Percentiles rank a stretch among this genome's conserved stretches.
phyloP scores from a whole-genome alignment of 2,797 vertebrate species.

The Heliangelus exortis region DNA sequence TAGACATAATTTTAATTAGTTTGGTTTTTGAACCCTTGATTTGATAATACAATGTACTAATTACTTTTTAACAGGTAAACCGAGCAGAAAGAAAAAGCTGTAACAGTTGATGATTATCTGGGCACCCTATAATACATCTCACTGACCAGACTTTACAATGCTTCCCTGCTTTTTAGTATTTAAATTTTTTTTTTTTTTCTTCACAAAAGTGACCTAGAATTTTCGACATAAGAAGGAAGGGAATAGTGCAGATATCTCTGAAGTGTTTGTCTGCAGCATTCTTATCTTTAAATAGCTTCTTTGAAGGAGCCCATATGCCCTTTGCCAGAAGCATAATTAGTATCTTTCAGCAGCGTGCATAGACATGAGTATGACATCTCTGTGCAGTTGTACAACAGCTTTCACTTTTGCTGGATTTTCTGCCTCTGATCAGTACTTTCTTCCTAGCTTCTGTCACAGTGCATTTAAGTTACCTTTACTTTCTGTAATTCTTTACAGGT shows the following conservation, averaged over 20 bases:
- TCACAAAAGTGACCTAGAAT: slow-evolving; percentile 39
- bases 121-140: background rate
- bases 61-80: slow-evolving; percentile 25
- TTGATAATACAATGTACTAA: slow-evolving; percentile 11
- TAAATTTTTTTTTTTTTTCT: background rate
- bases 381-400: background rate
- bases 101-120: slow-evolving; percentile 1
- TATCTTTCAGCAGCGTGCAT: background rate
- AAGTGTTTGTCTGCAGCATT: slow-evolving; percentile 49
- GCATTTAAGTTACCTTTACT: slow-evolving; percentile 45
- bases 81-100: background rate
- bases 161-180: background rate
- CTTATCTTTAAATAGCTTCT: slow-evolving; percentile 70
- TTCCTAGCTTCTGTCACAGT: slow-evolving; percentile 35
- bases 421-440: slow-evolving; percentile 42
- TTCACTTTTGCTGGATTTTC: background rate
- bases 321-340: slow-evolving; percentile 68
- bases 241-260: background rate
- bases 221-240: background rate
- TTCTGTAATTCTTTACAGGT: slow-evolving; percentile 63
- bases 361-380: background rate
- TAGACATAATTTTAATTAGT: slow-evolving; percentile 12
- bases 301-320: slow-evolving; percentile 25
- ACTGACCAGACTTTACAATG: background rate
- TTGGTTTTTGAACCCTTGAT: slow-evolving; percentile 25